Base-by-base conservation (phyloP, 1,140 invertebrate genomes). In the Anoplolepis gracilipes region DNA sequence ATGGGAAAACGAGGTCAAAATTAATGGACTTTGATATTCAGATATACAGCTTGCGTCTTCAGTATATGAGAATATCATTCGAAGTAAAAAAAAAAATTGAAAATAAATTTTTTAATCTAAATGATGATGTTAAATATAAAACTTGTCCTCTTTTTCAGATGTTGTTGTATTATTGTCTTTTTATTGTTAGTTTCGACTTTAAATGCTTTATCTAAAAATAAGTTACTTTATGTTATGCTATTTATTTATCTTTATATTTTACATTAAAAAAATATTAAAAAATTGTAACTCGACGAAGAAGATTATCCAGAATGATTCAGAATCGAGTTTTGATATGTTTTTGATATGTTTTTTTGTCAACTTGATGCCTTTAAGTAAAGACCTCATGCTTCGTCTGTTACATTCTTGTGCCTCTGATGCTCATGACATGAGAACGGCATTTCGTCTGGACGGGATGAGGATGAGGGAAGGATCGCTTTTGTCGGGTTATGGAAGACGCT, bases 361-460 rank as follows among this genome's bases (percentile, higher is more conserved):
- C 16, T 69, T n/a, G 11, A n/a, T 8, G 30, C 22, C 25, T 61
- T 6, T 28, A 67, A 22, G 25, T 39, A 4, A 16, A 13, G 10
- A 67, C 7, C 13, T 8, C 10, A 22, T 25, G n/a, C 10, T 39
- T 25, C 3, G 22, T 53, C 7, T 53, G 30, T 79, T 55, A 39
- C 16, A 55, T 69, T 79, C 64, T 69, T 69, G 30, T 28, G 30
- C 33, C n/a, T 53, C 67, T 39, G 42, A 16, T 77, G n/a, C n/a
- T n/a, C 25, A 39, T 39, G 25, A 13, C 30, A 19, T 53, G 30
- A 42, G 65, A 69, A n/a, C 65, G 64, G 28, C 53, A 33, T 42
- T 70, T 72, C 78, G 13, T 42, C 19, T 39, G 36, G 25, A 49
- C 46, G 16, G 5, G 46, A 4, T 4, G 4, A 49, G 13, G 13